These are phyloP conservation scores for Bruchidius siliquastri DNA, from an alignment of 2,888 invertebrate species.

Conservation along the genomic window DNA sequence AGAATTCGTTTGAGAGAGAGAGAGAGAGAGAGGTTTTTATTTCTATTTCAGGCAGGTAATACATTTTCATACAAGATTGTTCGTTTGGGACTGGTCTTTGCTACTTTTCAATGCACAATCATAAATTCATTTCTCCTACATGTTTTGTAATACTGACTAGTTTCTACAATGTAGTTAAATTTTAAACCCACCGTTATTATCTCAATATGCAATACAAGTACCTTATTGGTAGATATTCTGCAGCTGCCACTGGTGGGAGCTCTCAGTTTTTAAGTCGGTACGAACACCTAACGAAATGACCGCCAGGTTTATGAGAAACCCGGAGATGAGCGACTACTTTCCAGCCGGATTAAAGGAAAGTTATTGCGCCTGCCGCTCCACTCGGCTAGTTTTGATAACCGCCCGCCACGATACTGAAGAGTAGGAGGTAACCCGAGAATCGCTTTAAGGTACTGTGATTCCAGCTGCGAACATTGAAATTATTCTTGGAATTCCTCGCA, in stretches of 20 bases:
- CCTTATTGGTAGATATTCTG: too few species aligned
- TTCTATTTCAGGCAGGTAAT: too few species aligned
- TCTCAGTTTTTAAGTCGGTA: background rate
- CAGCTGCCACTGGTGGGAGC: background rate
- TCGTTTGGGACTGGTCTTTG: too few species aligned
- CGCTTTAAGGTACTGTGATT: background rate
- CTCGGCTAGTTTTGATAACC: background rate
- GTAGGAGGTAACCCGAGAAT: background rate
- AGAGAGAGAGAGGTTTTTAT: too few species aligned
- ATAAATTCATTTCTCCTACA: too few species aligned
- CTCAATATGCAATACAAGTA: too few species aligned
- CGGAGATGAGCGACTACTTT: conserved; percentile 1
- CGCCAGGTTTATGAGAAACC: conserved; percentile 24
- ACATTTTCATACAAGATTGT: too few species aligned
- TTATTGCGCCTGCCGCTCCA: background rate
- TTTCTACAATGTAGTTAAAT: too few species aligned
- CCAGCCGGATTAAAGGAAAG: background rate
- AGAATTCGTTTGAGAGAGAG: too few species aligned
- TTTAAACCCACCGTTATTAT: too few species aligned
- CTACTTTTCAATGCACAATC: too few species aligned
- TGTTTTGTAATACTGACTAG: too few species aligned
- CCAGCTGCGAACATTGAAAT: background rate
- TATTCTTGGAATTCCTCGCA: background rate
- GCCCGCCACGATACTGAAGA: background rate
- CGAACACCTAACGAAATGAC: conserved; percentile 26